A percentile compares a stretch with the other conserved stretches of the same genome.
Conservation (phyloP, 2,888 invertebrate genomes). For the Ctena decussata region DNA sequence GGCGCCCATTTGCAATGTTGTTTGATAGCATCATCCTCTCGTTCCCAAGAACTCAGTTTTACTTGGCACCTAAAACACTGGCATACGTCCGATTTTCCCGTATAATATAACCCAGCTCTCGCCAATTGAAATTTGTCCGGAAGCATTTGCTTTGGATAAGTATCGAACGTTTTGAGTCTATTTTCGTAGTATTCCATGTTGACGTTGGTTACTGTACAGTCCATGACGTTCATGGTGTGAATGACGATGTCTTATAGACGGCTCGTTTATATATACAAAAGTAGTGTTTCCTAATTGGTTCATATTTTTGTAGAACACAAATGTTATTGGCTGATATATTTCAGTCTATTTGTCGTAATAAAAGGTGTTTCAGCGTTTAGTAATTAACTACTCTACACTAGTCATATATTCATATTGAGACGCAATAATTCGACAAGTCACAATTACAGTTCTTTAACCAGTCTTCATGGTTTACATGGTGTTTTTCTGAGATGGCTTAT, state of each 20-base stretch:
- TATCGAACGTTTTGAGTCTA: neutral
- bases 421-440: neutral
- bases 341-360: too few species aligned
- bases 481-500: too few species aligned
- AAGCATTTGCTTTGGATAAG: slow-evolving; percentile 3
- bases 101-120: slow-evolving; percentile 18
- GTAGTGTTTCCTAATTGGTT: neutral
- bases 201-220: neutral
- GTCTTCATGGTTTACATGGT: neutral
- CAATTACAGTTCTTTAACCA: neutral
- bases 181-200: slow-evolving; percentile 11
- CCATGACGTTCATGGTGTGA: neutral
- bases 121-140: neutral
- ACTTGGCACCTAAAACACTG: neutral
- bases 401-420: neutral
- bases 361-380: too few species aligned
- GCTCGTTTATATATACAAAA: too few species aligned
- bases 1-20: slow-evolving; percentile 4
- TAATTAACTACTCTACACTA: neutral
- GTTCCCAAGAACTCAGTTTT: neutral
- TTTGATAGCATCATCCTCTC: neutral
- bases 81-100: neutral
- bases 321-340: too few species aligned
- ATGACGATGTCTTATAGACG: too few species aligned
- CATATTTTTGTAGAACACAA: neutral